These are phyloP conservation scores for Myrmophylax atrothorax DNA, from an alignment of 2,113 vertebrate species.

Conservation along the genomic window DNA sequence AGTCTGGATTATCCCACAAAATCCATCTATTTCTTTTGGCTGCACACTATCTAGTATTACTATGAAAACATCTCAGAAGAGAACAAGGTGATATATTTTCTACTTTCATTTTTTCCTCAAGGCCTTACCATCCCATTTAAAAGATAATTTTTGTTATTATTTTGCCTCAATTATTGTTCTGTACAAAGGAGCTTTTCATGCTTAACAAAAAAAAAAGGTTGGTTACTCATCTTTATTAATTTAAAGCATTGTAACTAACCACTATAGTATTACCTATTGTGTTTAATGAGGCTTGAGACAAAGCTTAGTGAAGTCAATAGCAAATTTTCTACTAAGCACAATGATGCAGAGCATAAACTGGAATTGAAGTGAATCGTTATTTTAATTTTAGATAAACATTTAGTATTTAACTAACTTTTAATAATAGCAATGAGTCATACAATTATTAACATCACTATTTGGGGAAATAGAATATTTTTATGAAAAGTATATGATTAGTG, in stretches of 20 bases:
- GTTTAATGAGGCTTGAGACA: conserved; percentile 33
- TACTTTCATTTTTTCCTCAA: background rate
- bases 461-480: background rate
- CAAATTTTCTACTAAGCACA: background rate
- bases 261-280: background rate
- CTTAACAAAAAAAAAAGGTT: background rate
- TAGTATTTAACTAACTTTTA: background rate
- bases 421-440: background rate
- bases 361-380: background rate
- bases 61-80: background rate
- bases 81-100: background rate
- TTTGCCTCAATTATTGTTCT: background rate
- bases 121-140: background rate
- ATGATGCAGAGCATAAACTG: background rate
- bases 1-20: background rate
- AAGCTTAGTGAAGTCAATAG: background rate
- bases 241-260: background rate
- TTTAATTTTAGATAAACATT: conserved; percentile 6
- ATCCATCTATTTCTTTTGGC: background rate
- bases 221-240: background rate
- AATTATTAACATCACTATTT: background rate
- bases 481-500: background rate
- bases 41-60: background rate
- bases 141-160: background rate
- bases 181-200: background rate